These are phyloP conservation scores for Chascanopsetta lugubris DNA, from an alignment of 2,113 vertebrate species.

Conservation along the genomic window DNA sequence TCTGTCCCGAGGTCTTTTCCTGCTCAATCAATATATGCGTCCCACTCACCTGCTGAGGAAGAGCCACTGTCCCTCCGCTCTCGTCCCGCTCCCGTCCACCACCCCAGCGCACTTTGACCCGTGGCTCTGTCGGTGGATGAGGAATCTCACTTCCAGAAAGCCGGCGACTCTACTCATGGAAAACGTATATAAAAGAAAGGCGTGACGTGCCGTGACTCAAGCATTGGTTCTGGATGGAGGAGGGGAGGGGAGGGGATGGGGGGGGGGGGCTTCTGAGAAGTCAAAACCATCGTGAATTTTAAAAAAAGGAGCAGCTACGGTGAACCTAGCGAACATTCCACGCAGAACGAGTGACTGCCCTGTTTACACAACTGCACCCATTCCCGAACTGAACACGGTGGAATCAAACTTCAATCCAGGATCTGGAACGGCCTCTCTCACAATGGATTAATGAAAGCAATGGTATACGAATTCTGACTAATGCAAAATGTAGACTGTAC, in stretches of 20 bases:
- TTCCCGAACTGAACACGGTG: constrained; percentile 60
- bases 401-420: constrained; percentile 57
- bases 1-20: constrained; percentile 36
- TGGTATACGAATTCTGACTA: constrained; percentile 70
- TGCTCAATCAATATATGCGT: constrained; percentile 66
- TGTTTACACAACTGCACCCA: constrained; percentile 79
- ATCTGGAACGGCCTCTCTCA: constrained; percentile 50
- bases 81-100: constrained; percentile 44
- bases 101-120: constrained; percentile 74
- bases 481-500: constrained; percentile 82
- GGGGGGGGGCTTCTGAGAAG: constrained; percentile 34
- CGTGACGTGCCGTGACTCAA: constrained; percentile 32
- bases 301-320: constrained; percentile 31
- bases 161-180: constrained; percentile 42
- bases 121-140: constrained; percentile 58
- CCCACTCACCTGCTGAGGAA: constrained; percentile 72
- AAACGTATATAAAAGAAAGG: constrained; percentile 38
- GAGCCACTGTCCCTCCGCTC: constrained; percentile 57
- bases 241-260: too few species aligned
- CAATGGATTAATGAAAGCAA: constrained; percentile 79
- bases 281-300: constrained; percentile 10
- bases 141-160: constrained; percentile 31
- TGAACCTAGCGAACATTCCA: constrained; percentile 76
- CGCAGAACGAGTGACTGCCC: constrained; percentile 71
- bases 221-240: too few species aligned